phyloP scores from a whole-genome alignment of 2,797 vertebrate genomes.

The Sebastes flavidus region DNA sequence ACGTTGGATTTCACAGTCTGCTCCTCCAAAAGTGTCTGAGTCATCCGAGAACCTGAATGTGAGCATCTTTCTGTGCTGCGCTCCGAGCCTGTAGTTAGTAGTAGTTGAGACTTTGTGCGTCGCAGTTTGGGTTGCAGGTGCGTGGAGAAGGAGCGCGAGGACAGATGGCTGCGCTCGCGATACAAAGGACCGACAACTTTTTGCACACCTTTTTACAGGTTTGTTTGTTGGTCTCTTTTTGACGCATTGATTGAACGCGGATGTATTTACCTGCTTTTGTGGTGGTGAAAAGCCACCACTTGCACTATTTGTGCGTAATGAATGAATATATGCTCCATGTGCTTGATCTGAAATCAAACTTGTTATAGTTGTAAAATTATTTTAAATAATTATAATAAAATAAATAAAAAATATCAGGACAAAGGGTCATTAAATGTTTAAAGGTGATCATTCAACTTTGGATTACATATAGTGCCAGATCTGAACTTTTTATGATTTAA shows the following conservation, averaged over 20 bases:
- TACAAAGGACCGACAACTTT: constrained; percentile 85
- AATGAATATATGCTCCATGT: background rate
- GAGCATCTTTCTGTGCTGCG: constrained; percentile 25
- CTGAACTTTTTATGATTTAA: background rate
- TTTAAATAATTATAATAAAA: background rate
- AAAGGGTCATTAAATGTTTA: background rate
- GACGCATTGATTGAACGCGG: background rate
- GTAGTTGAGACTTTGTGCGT: constrained; percentile 40
- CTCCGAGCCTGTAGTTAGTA: constrained; percentile 3
- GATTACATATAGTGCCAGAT: background rate
- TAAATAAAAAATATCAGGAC: background rate
- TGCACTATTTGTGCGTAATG: background rate
- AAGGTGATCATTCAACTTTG: background rate
- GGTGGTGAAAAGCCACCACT: background rate
- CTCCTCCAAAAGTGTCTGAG: constrained; percentile 12
- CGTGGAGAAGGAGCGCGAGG: constrained; percentile 49
- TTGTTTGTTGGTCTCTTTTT: constrained; percentile 36
- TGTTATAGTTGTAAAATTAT: background rate
- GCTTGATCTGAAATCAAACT: background rate
- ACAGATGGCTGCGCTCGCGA: constrained; percentile 87
- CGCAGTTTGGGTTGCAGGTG: constrained; percentile 75
- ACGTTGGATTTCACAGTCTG: constrained; percentile 38
- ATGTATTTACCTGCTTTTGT: background rate
- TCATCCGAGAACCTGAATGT: constrained; percentile 31
- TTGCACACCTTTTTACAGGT: constrained; percentile 88